Conservation (phyloP, 2,888 invertebrate genomes). For the Chromoteleia sp. region DNA sequence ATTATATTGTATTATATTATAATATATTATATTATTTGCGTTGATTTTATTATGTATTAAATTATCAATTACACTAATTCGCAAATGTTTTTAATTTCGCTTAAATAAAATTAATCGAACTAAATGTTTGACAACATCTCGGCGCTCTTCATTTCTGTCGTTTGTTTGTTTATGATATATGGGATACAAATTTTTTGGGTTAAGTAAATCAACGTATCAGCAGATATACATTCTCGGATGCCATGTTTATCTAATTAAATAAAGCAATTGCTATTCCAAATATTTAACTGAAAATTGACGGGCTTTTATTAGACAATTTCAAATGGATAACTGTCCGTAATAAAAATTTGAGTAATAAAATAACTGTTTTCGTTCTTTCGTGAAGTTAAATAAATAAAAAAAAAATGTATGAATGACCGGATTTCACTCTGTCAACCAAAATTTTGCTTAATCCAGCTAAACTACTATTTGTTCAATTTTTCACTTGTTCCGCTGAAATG, state of each 20-base stretch:
- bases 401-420: conserved; percentile 5
- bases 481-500: conserved; percentile 18
- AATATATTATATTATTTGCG: too few relatives aligned
- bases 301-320: conserved; percentile 2
- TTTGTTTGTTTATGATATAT: too few relatives aligned
- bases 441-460: conserved; percentile 21
- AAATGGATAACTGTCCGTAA: neutral
- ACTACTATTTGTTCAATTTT: conserved; percentile 33
- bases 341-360: conserved; percentile 3
- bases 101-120: too few relatives aligned
- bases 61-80: too few relatives aligned
- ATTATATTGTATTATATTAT: too few relatives aligned
- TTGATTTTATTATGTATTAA: too few relatives aligned
- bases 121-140: too few relatives aligned
- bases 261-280: conserved; percentile 5
- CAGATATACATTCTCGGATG: neutral
- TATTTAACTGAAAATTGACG: neutral
- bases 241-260: conserved; percentile 6
- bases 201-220: too few relatives aligned
- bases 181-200: too few relatives aligned
- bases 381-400: conserved; percentile 3
- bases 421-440: conserved; percentile 22
- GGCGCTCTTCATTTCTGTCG: too few relatives aligned
- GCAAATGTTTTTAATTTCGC: too few relatives aligned
- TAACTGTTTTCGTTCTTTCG: neutral